A percentile compares a stretch with the other conserved stretches of the same genome.
Conservation (phyloP, 2,113 vertebrate genomes). For the Proteles cristata region DNA sequence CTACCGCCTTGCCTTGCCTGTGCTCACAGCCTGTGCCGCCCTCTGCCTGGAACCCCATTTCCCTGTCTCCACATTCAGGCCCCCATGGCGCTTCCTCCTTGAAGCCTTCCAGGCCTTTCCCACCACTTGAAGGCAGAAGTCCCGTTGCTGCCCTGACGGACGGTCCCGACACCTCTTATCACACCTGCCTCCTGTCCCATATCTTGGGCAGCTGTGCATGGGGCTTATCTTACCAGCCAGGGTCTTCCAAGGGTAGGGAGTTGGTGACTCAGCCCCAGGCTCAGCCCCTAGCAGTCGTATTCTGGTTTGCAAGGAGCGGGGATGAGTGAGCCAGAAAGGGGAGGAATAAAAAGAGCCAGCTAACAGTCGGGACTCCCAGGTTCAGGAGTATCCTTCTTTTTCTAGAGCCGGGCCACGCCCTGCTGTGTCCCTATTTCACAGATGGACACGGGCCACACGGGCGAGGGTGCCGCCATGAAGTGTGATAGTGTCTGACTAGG, state of each 20-base stretch:
- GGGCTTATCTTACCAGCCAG: constrained; percentile 31
- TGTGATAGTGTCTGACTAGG: not conserved
- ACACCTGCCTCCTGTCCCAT: constrained; percentile 1
- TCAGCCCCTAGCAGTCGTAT: not conserved
- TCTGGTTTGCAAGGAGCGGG: not conserved
- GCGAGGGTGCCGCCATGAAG: not conserved
- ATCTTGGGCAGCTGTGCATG: not conserved
- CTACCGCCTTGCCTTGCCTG: not conserved
- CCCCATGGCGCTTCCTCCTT: not conserved
- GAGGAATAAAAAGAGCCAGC: not conserved
- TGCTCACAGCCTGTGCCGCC: no score
- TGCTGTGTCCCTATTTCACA: not conserved
- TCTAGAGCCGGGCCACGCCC: not conserved
- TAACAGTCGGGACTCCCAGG: not conserved
- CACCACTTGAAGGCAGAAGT: not conserved
- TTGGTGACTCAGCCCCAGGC: not conserved
- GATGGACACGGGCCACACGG: not conserved
- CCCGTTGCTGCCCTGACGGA: not conserved
- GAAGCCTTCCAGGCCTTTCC: not conserved
- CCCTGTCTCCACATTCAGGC: not conserved
- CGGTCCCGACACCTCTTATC: constrained; percentile 49
- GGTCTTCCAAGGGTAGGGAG: not conserved
- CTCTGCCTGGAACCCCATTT: not conserved
- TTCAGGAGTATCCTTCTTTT: not conserved
- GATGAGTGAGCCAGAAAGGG: not conserved